Evolutionary conservation across 2,797 vertebrate species (phyloP), one percentile per base, ranked within the genome.

Genomic region (Sarcophilus harrisii): DNA sequence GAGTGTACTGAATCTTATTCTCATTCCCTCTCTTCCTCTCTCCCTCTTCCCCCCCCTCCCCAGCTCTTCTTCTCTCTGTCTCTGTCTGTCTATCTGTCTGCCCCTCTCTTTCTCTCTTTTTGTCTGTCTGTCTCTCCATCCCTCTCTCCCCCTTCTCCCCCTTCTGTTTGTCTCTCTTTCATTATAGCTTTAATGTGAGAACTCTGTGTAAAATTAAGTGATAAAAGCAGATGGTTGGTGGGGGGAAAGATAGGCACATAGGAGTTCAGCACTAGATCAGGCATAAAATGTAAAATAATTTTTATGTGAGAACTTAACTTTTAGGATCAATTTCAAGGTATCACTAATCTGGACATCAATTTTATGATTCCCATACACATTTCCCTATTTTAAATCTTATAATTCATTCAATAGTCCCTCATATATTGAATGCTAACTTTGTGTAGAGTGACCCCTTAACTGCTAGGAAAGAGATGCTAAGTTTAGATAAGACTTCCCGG

Each of bases 201-300:
- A n/a, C n/a, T 73, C 66, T 38, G 30, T 73, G 52, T 59, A 49
- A 38, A 94, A 81, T 93, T 30, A 93, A 92, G 95, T 92, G 12
- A 62, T 30, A 90, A 94, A 93, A 81, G 89, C 93, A 90, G 30
- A 92, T 95, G 4, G 4, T 94, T 96, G 16, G 12, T 96, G 92
- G 92, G 57, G 57, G 58, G 57, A 94, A 95, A 95, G 45, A 52
- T 58, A 93, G 54, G 52, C 9, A 90, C 16, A 4, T 93, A 57
- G 92, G 91, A 81, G 55, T 28, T 14, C 92, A 96, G 92, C 54
- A 6, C 9, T 32, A 55, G 29, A 0, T 59, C 60, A 57, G 55
- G 91, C 10, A 66, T 66, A 95, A 91, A 93, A 5, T 90, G 93
- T 5, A 49, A 90, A 96, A 8, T 57, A 58, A 32, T 92, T 91